Evolutionary conservation across 2,888 invertebrate genomes (phyloP).

Genomic region (Rhagonycha fulva): DNA sequence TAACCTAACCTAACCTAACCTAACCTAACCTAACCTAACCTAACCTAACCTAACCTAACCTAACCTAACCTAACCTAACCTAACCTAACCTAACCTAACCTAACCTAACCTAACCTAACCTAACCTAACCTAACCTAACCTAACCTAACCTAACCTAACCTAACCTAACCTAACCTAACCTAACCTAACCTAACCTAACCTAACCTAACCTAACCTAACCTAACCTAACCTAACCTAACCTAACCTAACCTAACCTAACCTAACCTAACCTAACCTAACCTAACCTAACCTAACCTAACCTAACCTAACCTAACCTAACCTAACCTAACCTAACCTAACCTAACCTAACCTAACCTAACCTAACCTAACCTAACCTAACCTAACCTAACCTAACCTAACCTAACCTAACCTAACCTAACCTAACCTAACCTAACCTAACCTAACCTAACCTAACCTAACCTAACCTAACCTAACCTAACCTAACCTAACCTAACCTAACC

Average conservation of each 20-base stretch:
- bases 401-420: conserved; percentile 12
- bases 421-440: conserved; percentile 38
- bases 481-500: conserved; percentile 14
- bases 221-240: no score
- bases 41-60: conserved; percentile 34
- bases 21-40: conserved; percentile 32
- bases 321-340: conserved; percentile 21
- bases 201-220: no score
- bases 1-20: conserved; percentile 28
- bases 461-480: conserved; percentile 12
- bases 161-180: no score
- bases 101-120: conserved; percentile 34
- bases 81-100: conserved; percentile 33
- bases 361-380: conserved; percentile 8
- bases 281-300: no score
- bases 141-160: no score
- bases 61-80: conserved; percentile 34
- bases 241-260: no score
- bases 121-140: conserved; percentile 33
- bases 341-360: conserved; percentile 13
- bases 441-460: conserved; percentile 9
- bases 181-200: no score
- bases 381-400: conserved; percentile 7
- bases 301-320: no score
- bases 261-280: no score